A percentile compares a stretch with the other conserved stretches of the same genome.
phyloP scores from a whole-genome alignment of 2,797 vertebrate genomes.

The Etheostoma perlongum region DNA sequence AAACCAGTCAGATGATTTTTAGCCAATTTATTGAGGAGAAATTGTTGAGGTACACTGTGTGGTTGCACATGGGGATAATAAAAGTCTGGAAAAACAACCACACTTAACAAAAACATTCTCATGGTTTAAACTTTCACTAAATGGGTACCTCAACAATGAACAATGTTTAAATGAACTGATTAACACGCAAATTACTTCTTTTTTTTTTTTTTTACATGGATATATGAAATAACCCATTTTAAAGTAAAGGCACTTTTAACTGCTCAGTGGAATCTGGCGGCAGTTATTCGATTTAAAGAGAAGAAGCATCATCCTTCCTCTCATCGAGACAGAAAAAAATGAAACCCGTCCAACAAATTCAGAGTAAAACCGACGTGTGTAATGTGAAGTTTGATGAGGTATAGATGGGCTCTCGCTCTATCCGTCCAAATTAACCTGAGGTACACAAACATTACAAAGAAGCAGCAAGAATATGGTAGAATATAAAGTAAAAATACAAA shows the following conservation, averaged over 20 bases:
- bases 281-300: constrained; percentile 43
- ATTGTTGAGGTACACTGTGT: constrained; percentile 91
- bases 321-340: constrained; percentile 55
- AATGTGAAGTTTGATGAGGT: constrained; percentile 90
- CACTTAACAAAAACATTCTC: constrained; percentile 69
- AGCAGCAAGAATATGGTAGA: constrained; percentile 86
- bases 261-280: constrained; percentile 51
- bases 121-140: constrained; percentile 59
- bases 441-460: constrained; percentile 90
- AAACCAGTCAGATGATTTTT: constrained; percentile 73
- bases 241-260: constrained; percentile 64
- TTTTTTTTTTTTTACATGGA: constrained; percentile 48
- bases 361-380: constrained; percentile 65
- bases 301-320: constrained; percentile 34
- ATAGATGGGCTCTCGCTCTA: constrained; percentile 86
- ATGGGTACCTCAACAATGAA: constrained; percentile 73
- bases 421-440: constrained; percentile 94
- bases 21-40: constrained; percentile 89
- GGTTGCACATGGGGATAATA: constrained; percentile 67
- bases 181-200: constrained; percentile 31
- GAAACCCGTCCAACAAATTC: constrained; percentile 77
- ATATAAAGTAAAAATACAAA: constrained; percentile 73
- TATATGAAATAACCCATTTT: constrained; percentile 56
- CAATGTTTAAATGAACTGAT: constrained; percentile 58
- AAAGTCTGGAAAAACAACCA: constrained; percentile 66